Base-by-base conservation (phyloP, 2,113 vertebrate species). In the Chauna torquata region DNA sequence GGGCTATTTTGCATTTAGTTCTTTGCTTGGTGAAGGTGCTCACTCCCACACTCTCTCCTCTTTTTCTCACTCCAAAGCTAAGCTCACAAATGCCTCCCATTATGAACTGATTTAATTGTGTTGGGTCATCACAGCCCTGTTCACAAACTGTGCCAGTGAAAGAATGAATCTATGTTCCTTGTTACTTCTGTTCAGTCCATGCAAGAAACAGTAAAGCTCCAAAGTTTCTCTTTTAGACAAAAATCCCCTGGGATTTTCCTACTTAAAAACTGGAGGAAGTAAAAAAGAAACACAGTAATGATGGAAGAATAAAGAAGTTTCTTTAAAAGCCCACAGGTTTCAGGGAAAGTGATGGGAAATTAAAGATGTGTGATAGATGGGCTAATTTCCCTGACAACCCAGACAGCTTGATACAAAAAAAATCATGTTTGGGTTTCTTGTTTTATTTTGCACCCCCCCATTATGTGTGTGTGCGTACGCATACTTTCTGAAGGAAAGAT, bases 341-440 rank as follows among this genome's bases (percentile, higher is more conserved):
- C 44, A 82, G 36, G 47, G 30, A 40, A 96, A 95, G 36, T 84
- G 91, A 91, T 87, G 88, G 65, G 69, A 85, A 95, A 95, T 92
- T 78, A 89, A 57, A 92, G 40, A 17, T 1, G 6, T 58, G 55
- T 94, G 88, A 95, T 64, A 92, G 91, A 96, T 81, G 27, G 65
- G 69, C 61, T 96, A 71, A 97, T 97, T 96, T 79, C 40, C 61
- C 36, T 95, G 96, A 96, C 96, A 97, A 57, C 44, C 47, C 83
- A 94, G 92, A 95, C 92, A 96, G 80, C 34, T 95, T 2, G 1
- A 40, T 72, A 32, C 14, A 50, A 71, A 30, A 79, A 36, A 22
- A n/a, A 16, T 3, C 28, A 18, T 50, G 82, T 95, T 88, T 96
- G 79, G 86, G 87, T 86, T 95, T 78, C 24, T 49, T 86, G 82